These are phyloP conservation scores for Pagetopsis macropterus DNA, from an alignment of 2,797 vertebrate genomes.

Conservation along the genomic window DNA sequence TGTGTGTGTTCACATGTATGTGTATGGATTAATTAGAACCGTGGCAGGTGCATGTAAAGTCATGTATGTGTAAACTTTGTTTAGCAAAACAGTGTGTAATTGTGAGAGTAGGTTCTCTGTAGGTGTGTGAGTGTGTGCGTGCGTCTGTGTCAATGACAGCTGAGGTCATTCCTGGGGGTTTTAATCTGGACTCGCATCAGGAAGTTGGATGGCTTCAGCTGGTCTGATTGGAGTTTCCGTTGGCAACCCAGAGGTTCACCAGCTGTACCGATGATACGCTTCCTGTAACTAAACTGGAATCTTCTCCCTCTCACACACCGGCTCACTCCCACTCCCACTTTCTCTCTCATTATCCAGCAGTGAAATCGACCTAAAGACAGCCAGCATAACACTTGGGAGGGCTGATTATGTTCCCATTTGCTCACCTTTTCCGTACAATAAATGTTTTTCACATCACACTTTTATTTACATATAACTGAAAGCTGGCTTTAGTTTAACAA, in stretches of 20 bases:
- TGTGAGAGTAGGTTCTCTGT: conserved; percentile 2
- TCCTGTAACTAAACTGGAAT: conserved; percentile 56
- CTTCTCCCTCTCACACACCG: conserved; percentile 16
- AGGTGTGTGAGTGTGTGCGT: conserved; percentile 10
- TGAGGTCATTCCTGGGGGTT: conserved; percentile 77
- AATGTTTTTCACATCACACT: conserved; percentile 27
- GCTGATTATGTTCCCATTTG: conserved; percentile 40
- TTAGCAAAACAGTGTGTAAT: background rate
- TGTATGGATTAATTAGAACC: no score
- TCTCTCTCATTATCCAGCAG: conserved; percentile 57
- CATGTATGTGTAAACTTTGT: no score
- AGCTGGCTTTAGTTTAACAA: conserved; percentile 27
- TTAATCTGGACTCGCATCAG: conserved; percentile 79
- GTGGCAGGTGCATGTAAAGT: no score
- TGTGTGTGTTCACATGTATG: no score
- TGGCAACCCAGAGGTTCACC: conserved; percentile 79
- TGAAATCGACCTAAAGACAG: conserved; percentile 50
- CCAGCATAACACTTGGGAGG: conserved; percentile 42
- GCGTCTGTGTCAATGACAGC: conserved; percentile 70
- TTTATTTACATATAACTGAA: conserved; percentile 28
- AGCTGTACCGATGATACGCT: conserved; percentile 73
- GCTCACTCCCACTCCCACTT: conserved; percentile 20
- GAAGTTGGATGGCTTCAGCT: conserved; percentile 69
- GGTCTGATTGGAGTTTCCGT: conserved; percentile 71
- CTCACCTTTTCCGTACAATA: conserved; percentile 21